phyloP scores from a whole-genome alignment of 2,797 vertebrate species.

The Platyrinchus mystaceus region DNA sequence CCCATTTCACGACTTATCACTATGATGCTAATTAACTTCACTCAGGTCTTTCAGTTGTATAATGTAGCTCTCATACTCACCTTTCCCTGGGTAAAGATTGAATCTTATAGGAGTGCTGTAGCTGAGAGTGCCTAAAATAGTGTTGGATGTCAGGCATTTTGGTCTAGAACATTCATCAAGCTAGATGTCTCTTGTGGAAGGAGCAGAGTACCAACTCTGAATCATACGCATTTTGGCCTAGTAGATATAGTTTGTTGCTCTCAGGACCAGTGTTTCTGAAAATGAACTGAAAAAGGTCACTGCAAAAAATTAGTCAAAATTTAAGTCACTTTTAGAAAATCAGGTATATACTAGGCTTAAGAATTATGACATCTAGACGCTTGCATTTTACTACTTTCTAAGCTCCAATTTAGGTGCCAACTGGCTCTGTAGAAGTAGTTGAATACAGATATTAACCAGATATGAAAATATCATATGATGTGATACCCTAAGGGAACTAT shows the following conservation, averaged over 20 bases:
- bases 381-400: background rate
- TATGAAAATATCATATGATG: background rate
- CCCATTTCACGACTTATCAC: background rate
- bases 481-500: background rate
- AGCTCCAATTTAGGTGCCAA: background rate
- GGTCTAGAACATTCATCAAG: background rate
- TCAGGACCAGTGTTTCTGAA: background rate
- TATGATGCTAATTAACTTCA: background rate
- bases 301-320: background rate
- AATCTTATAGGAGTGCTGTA: background rate
- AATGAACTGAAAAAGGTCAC: background rate
- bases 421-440: background rate
- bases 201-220: background rate
- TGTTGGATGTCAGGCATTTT: background rate
- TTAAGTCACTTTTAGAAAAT: background rate
- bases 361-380: background rate
- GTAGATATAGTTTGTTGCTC: background rate
- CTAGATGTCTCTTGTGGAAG: background rate
- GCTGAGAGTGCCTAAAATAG: background rate
- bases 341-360: background rate
- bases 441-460: background rate
- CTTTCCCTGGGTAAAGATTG: background rate
- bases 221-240: background rate
- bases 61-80: fast-evolving
- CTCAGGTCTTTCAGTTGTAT: background rate